Evolutionary conservation across 2,113 vertebrate genomes (phyloP).

Genomic region (Tragelaphus buxtoni): DNA sequence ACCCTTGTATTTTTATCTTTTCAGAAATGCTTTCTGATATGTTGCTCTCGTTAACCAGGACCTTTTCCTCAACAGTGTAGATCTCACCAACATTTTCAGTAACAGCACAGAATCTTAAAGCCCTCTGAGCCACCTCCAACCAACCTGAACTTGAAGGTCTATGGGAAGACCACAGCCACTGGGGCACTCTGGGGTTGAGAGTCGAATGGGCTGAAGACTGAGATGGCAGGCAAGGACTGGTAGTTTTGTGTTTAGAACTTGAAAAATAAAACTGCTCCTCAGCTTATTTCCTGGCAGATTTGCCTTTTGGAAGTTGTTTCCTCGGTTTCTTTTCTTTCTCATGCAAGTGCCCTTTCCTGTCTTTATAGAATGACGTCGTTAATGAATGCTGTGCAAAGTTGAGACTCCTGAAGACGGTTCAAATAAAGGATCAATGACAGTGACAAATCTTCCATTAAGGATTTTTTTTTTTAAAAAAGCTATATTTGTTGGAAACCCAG

Average conservation of each 20-base stretch:
- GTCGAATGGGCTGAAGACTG: not conserved
- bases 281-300: not conserved
- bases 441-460: not conserved
- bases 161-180: rapidly evolving
- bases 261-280: not conserved
- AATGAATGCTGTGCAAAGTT: not conserved
- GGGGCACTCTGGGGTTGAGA: not conserved
- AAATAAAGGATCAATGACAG: not conserved
- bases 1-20: not conserved
- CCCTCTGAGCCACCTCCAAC: not conserved
- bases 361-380: rapidly evolving
- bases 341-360: not conserved
- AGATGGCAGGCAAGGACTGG: not conserved
- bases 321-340: not conserved
- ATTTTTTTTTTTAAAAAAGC: not conserved
- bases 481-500: not conserved
- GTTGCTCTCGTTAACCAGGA: not conserved
- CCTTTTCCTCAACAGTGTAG: not conserved
- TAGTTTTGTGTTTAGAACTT: not conserved
- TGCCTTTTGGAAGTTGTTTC: not conserved
- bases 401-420: not conserved
- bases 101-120: not conserved
- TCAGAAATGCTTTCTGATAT: not conserved
- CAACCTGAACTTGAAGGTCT: not conserved
- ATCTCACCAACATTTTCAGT: not conserved